Base-by-base conservation (phyloP, 2,113 vertebrate genomes). In the Passer domesticus region DNA sequence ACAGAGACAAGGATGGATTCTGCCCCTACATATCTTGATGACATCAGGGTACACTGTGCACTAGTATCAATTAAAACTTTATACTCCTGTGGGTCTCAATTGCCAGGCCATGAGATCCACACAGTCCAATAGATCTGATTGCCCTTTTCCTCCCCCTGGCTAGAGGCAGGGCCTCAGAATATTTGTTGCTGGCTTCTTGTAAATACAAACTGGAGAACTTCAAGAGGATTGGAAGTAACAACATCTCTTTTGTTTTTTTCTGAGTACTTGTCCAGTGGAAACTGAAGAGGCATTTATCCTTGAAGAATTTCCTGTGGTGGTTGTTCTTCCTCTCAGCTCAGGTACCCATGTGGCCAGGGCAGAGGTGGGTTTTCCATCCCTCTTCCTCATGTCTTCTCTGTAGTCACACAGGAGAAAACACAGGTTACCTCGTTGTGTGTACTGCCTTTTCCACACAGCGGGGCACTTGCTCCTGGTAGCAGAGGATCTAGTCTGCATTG, bases 371-470 rank as follows among this genome's bases (percentile, higher is more conserved):
- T 78, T 62, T 69, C 16, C 47, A 69, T 53, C 33, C 6, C 46
- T 13, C 15, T 60, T 69, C 53, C 33, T 33, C 12, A 6, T 44
- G 46, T 22, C 10, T 13, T 69, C 33, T 60, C 25, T 23, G 20
- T 7, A 23, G 55, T 13, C 35, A 33, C 33, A 46, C 10, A 33
- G 55, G 15, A 14, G 13, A 52, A 60, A 37, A 1, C 37, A 33
- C 21, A 41, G 50, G 30, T 62, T 39, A 13, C 31, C 24, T 63
- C 1, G 0, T 33, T 17, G 18, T 33, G 17, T 27, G 11, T 8
- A 6, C 22, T 7, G 7, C 25, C 31, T 44, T 22, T 59, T 21
- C 55, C 31, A 17, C 0, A 0, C 31, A 50, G 53, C 1, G 16
- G 9, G 25, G 7, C 2, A 1, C 11, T 50, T 52, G 37, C 53